These are phyloP conservation scores for Rhyacophila brunnea DNA, from an alignment of 1,140 invertebrate species.

Conservation along the genomic window DNA sequence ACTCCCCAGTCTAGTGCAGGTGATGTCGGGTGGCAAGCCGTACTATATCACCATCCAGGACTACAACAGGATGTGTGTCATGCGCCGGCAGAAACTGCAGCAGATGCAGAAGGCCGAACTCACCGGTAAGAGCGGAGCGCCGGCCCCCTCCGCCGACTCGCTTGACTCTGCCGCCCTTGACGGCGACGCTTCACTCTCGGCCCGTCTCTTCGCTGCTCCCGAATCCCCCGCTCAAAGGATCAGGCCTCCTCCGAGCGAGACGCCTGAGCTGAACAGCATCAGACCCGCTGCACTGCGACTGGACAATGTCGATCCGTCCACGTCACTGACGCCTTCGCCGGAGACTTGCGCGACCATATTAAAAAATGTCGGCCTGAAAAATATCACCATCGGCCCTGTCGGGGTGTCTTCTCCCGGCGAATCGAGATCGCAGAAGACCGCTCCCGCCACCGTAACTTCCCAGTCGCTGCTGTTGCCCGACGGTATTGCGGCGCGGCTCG, in stretches of 20 bases:
- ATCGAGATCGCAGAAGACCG: slow-evolving; percentile 3
- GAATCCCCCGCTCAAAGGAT: background rate
- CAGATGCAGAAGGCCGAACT: slow-evolving; percentile 54
- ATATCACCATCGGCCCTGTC: slow-evolving; percentile 52
- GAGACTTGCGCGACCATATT: slow-evolving; percentile 45
- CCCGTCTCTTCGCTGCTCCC: slow-evolving; percentile 38
- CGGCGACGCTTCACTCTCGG: slow-evolving; percentile 38
- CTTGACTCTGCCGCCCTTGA: slow-evolving; percentile 38
- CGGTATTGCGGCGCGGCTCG: slow-evolving; percentile 32
- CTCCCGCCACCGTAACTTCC: slow-evolving; percentile 36
- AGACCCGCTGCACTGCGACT: too few relatives aligned
- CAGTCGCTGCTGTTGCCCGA: slow-evolving; percentile 38
- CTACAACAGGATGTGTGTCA: slow-evolving; percentile 68
- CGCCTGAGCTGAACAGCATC: background rate
- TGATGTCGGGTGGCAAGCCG: slow-evolving; percentile 63
- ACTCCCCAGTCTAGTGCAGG: slow-evolving; percentile 58
- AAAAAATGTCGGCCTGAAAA: slow-evolving; percentile 50
- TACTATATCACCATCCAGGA: slow-evolving; percentile 68
- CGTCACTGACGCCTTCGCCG: background rate
- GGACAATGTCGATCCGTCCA: too few relatives aligned
- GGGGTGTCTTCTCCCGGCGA: slow-evolving; percentile 29
- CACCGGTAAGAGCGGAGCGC: slow-evolving; percentile 37
- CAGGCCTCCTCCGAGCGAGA: background rate
- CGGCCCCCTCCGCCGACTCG: slow-evolving; percentile 40
- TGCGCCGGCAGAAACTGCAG: slow-evolving; percentile 61